phyloP scores from a whole-genome alignment of 2,888 invertebrate species.

The Augiades crinisus region DNA sequence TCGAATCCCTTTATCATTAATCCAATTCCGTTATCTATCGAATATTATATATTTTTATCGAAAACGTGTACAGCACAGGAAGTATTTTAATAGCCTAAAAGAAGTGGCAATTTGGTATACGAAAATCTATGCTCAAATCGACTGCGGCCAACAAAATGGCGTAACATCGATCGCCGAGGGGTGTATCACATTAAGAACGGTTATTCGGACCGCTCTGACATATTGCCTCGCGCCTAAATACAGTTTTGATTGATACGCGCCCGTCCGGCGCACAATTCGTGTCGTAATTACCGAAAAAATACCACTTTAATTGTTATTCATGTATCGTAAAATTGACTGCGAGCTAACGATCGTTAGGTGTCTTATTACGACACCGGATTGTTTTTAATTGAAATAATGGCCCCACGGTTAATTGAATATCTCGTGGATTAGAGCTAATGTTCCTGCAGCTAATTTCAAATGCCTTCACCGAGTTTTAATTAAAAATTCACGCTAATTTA shows the following conservation, averaged over 20 bases:
- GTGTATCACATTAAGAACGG: conserved; percentile 25
- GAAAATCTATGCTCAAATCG: not conserved
- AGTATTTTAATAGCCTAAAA: not conserved
- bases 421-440: conserved; percentile 31
- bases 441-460: conserved; percentile 28
- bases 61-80: not conserved
- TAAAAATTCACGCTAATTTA: conserved; percentile 26
- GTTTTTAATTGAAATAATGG: conserved; percentile 44
- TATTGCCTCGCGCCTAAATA: conserved; percentile 26
- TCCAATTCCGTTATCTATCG: conserved; percentile 12
- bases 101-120: not conserved
- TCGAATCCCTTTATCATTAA: conserved; percentile 16
- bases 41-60: conserved; percentile 16
- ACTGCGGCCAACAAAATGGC: conserved; percentile 20
- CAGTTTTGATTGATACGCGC: conserved; percentile 43
- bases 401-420: conserved; percentile 41
- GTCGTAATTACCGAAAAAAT: conserved; percentile 58
- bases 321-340: conserved; percentile 48
- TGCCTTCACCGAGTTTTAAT: conserved; percentile 23
- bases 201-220: conserved; percentile 24
- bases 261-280: conserved; percentile 36
- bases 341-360: conserved; percentile 55
- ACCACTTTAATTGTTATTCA: conserved; percentile 52
- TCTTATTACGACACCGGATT: conserved; percentile 39
- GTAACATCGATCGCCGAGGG: conserved; percentile 16